These are phyloP conservation scores for Piezodorus guildinii DNA, from an alignment of 1,140 invertebrate species.

Conservation along the genomic window DNA sequence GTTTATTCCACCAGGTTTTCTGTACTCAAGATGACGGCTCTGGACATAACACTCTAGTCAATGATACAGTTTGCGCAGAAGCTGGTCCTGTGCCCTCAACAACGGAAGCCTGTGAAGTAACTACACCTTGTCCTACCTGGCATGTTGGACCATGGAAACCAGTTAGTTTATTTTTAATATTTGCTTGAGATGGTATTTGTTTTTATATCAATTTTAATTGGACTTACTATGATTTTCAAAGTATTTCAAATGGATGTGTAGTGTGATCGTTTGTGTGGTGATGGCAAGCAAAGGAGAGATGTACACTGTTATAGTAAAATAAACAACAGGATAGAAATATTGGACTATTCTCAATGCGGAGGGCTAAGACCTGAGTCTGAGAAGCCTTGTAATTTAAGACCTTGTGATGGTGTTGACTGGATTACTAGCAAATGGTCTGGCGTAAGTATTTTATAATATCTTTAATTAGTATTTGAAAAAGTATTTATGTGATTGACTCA, in stretches of 20 bases:
- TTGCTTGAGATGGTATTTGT: neutral
- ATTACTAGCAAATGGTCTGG: conserved; percentile 76
- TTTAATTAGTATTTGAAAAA: neutral
- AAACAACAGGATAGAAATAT: conserved; percentile 54
- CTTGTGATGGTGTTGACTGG: conserved; percentile 89
- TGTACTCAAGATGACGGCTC: conserved; percentile 62
- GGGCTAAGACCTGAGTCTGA: conserved; percentile 56
- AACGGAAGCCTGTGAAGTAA: conserved; percentile 60
- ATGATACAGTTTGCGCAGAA: conserved; percentile 61
- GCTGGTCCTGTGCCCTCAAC: conserved; percentile 55
- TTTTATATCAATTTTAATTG: neutral
- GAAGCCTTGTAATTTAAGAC: conserved; percentile 58
- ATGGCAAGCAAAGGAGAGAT: conserved; percentile 60
- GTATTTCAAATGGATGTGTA: conserved; percentile 32
- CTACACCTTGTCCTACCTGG: conserved; percentile 68
- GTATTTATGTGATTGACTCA: neutral
- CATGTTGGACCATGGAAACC: conserved; percentile 74
- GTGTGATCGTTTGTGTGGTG: conserved; percentile 80
- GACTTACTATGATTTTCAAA: neutral
- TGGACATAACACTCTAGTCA: conserved; percentile 44
- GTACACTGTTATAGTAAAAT: conserved; percentile 62
- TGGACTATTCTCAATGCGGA: conserved; percentile 57
- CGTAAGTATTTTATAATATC: conserved; percentile 42
- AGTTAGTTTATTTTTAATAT: conserved; percentile 40
- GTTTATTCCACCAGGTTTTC: conserved; percentile 42